A percentile compares a stretch with the other conserved stretches of the same genome.
Conservation (phyloP, 1,140 invertebrate species). For the Sycophila sp. region DNA sequence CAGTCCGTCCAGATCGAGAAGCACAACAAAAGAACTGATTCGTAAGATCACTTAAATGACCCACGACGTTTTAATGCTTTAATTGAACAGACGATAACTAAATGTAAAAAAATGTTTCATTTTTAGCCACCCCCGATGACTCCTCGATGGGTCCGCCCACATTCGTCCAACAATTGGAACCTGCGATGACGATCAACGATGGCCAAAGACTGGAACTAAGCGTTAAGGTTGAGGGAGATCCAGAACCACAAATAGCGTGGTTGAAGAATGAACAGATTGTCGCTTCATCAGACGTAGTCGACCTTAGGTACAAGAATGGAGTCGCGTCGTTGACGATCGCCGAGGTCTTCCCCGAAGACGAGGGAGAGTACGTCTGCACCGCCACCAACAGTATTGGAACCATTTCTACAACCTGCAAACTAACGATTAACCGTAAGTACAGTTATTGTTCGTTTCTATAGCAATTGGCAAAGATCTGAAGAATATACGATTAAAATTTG, state of each 20-base stretch:
- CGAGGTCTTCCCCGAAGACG: conserved; percentile 94
- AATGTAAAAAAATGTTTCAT: conserved; percentile 6
- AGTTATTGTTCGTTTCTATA: neutral
- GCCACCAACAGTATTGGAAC: conserved; percentile 91
- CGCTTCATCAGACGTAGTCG: conserved; percentile 84
- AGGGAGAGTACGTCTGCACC: conserved; percentile 86
- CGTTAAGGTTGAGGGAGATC: conserved; percentile 86
- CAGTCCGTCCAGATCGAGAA: conserved; percentile 83
- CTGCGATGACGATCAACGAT: conserved; percentile 79
- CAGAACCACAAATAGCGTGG: conserved; percentile 91
- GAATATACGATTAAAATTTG: conserved; percentile 24
- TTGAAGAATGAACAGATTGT: conserved; percentile 80
- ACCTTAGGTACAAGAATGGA: conserved; percentile 91
- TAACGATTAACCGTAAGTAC: conserved; percentile 83
- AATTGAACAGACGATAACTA: neutral
- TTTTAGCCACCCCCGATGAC: conserved; percentile 83
- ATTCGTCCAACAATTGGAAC: conserved; percentile 76
- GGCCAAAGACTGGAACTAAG: conserved; percentile 82
- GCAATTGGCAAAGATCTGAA: neutral
- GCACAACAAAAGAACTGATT: conserved; percentile 89
- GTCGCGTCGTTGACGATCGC: conserved; percentile 86
- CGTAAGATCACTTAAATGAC: conserved; percentile 76
- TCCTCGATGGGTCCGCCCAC: conserved; percentile 84
- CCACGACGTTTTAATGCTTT: too few relatives aligned
- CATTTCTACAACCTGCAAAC: conserved; percentile 82